These are phyloP conservation scores for Theonella swinhoei DNA, from an alignment of 37 sponge, comb jelly and placozoan genomes.

Conservation along the genomic window DNA sequence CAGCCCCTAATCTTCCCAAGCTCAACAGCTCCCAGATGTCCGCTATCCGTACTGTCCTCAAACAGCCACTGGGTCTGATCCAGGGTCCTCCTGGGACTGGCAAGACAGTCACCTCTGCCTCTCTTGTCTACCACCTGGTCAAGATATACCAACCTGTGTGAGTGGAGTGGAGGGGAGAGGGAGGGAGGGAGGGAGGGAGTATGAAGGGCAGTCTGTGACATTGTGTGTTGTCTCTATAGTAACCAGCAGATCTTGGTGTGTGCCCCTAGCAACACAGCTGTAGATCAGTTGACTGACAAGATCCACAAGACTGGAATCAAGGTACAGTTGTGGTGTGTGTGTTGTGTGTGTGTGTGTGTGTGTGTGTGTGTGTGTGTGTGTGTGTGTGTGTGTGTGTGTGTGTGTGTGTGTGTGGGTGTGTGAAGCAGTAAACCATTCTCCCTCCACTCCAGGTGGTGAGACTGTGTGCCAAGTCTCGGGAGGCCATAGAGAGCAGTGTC, in stretches of 20 bases:
- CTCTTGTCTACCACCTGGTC: conserved; percentile 94
- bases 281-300: conserved; percentile 99
- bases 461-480: conserved; percentile 96
- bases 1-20: conserved; percentile 88
- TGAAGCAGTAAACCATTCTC: too few species aligned
- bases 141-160: conserved; percentile 56
- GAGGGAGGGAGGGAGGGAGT: conserved; percentile 33
- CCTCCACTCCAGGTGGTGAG: conserved; percentile 92
- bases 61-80: conserved; percentile 94
- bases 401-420: too few species aligned
- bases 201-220: neutral
- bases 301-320: conserved; percentile 84
- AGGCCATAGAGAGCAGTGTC: conserved; percentile 95
- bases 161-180: conserved; percentile 31
- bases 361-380: too few species aligned
- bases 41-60: conserved; percentile 93
- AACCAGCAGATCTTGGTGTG: conserved; percentile 88
- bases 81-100: conserved; percentile 98
- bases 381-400: too few species aligned
- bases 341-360: too few species aligned
- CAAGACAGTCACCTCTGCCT: conserved; percentile 99
- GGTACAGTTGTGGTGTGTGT: too few species aligned
- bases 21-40: conserved; percentile 92
- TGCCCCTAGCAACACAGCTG: conserved; percentile 98
- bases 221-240: neutral